phyloP scores from a whole-genome alignment of 1,140 invertebrate genomes.

The Zophobas morio region DNA sequence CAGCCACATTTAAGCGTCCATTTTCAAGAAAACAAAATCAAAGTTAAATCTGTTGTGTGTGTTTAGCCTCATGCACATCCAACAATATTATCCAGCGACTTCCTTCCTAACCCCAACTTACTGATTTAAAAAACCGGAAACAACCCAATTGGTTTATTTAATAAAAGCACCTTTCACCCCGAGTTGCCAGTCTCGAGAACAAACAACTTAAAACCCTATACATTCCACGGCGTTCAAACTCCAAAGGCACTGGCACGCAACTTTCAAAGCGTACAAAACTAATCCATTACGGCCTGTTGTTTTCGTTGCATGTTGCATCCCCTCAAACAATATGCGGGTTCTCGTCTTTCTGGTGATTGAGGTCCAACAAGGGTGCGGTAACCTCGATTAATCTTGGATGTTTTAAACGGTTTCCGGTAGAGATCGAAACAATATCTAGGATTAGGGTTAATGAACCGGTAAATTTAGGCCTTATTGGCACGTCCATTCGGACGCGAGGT shows the following conservation, averaged over 20 bases:
- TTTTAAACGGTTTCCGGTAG: constrained; percentile 28
- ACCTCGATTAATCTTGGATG: constrained; percentile 22
- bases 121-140: constrained; percentile 14
- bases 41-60: neutral
- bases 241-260: constrained; percentile 17
- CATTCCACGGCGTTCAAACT: neutral
- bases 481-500: constrained; percentile 21
- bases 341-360: neutral
- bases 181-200: neutral
- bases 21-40: neutral
- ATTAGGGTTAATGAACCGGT: constrained; percentile 29
- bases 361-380: constrained; percentile 10
- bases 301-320: constrained; percentile 2
- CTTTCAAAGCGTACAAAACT: constrained; percentile 14
- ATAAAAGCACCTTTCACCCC: constrained; percentile 3
- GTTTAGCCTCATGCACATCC: too few species aligned
- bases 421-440: neutral
- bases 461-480: constrained; percentile 30
- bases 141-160: neutral
- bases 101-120: neutral
- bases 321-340: constrained; percentile 24
- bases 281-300: constrained; percentile 27
- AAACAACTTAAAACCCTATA: neutral
- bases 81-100: neutral
- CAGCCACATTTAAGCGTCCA: neutral